Evolutionary conservation across 2,797 vertebrate genomes (phyloP), one percentile per base, ranked within the genome.

Genomic region (Notolabrus celidotus): DNA sequence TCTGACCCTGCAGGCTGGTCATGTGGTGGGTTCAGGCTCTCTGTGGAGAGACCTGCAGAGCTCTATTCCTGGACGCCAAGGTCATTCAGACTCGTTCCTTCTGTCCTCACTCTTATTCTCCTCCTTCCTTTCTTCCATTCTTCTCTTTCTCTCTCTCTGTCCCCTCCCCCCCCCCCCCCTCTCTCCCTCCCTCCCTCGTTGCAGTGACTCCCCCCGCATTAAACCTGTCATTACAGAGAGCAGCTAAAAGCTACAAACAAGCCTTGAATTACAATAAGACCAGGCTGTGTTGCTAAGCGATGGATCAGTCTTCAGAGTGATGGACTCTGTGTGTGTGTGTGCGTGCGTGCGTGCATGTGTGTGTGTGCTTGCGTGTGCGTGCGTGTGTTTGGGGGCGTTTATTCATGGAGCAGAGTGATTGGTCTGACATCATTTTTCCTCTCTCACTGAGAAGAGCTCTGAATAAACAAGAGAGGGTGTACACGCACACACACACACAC

Each of bases 241-340:
- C 88, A 91, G 93, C 93, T 95, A 93, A 95, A 95, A 94, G 94
- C 93, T 92, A 94, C 92, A 95, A 95, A 96, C 94, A 96, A 95
- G 93, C 92, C 83, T 84, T 92, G 94, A 93, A 95, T 96, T 94
- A 95, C 95, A 95, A 94, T 93, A 92, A 92, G 92, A 92, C 90
- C 90, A 83, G 83, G 90, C 84, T 92, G 90, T 42, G 96, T 97
- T 97, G 95, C 96, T 96, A 94, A 94, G 95, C 85, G 77, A 94
- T 94, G 87, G 86, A 80, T 92, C 91, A 90, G 91, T 92, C 92
- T 92, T 90, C 84, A 89, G 82, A 87, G 87, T 71, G 87, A 86
- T 61, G 45, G 62, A 70, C 47, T 57, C 12, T 49, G 69, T 60
- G 65, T 49, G 66, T 63, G 41, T 39, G 25, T 46, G 55, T 36